Evolutionary conservation across 2,113 vertebrate genomes (phyloP).

Genomic region (Odocoileus hemionus): DNA sequence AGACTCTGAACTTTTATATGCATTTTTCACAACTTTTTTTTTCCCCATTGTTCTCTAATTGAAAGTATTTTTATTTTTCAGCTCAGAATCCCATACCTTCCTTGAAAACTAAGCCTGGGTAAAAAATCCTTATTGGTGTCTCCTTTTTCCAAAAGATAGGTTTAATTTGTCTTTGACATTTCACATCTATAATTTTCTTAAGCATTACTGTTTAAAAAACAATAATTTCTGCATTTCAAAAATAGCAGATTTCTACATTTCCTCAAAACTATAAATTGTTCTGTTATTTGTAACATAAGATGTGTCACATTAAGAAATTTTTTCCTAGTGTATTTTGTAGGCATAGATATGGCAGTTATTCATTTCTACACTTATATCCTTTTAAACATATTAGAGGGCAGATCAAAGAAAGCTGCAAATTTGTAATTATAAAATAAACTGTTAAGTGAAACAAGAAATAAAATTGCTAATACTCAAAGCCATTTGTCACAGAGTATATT

Average conservation of each 20-base stretch:
- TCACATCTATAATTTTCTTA: neutral
- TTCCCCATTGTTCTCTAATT: neutral
- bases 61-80: neutral
- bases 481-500: neutral
- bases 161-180: neutral
- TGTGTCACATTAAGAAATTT: neutral
- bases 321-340: neutral
- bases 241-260: neutral
- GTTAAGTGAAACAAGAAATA: neutral
- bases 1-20: neutral
- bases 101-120: neutral
- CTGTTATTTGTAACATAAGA: neutral
- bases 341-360: neutral
- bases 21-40: neutral
- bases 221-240: neutral
- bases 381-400: neutral
- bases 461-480: neutral
- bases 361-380: neutral
- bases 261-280: neutral
- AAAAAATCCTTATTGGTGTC: neutral
- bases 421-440: constrained; percentile 12
- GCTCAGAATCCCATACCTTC: neutral
- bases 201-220: neutral
- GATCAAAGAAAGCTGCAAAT: neutral
- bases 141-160: neutral